Conservation (phyloP, 1,140 invertebrate genomes). For the Papilio aristodemus region DNA sequence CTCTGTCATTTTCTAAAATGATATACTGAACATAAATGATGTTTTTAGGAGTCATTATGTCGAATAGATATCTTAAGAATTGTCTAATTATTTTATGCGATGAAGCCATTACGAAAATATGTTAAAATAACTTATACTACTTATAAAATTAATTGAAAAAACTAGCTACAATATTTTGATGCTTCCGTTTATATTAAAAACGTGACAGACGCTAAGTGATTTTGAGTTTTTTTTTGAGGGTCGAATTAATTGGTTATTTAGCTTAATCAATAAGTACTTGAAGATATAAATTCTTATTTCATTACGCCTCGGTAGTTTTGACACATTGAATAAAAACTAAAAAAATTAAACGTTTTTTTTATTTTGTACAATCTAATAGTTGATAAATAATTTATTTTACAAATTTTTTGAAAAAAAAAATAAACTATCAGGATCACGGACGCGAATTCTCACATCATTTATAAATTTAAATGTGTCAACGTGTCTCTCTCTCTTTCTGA, state of each 20-base stretch:
- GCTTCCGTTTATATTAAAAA: conserved; percentile 6
- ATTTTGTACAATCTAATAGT: too few species aligned
- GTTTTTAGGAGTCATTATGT: too few species aligned
- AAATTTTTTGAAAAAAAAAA: too few species aligned
- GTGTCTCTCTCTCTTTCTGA: background rate
- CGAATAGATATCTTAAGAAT: too few species aligned
- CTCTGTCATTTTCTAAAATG: too few species aligned
- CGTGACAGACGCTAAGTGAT: background rate
- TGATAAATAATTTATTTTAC: too few species aligned
- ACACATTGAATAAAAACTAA: background rate
- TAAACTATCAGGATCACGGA: too few species aligned
- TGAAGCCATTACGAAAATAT: background rate
- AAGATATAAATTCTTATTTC: background rate
- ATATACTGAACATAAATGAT: too few species aligned
- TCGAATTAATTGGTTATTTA: conserved; percentile 4
- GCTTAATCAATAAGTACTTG: background rate
- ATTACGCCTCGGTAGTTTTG: background rate
- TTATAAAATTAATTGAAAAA: background rate
- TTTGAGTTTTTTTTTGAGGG: background rate
- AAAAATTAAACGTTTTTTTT: too few species aligned
- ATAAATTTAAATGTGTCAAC: too few species aligned
- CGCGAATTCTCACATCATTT: too few species aligned
- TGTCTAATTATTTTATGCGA: background rate
- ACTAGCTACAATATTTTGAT: background rate
- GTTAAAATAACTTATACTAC: background rate